Evolutionary conservation across 2,797 vertebrate genomes (phyloP), one percentile per base, ranked within the genome.

Genomic region (Eutrigla gurnardus): DNA sequence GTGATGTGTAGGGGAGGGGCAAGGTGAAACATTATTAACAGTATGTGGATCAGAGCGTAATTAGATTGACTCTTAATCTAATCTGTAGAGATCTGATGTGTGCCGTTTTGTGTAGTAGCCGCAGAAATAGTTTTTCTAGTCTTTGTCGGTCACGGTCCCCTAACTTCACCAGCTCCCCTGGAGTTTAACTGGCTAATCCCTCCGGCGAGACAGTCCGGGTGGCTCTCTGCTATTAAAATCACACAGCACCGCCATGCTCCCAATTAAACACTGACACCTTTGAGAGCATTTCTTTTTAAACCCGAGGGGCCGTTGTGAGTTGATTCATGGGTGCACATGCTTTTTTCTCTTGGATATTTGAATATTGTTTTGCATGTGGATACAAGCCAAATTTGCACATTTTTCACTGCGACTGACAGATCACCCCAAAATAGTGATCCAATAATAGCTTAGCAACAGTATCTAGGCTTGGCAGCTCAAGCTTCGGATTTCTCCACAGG

Each of bases 241-340:
- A 70, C 78, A 85, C 63, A 42, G 59, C 42, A 75, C 64, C 17
- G 7, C 55, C 83, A 61, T 0, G 11, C 67, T 80, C 53, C 84
- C 78, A 89, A 90, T 91, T 89, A 90, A 82, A 89, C 58, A 67
- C 14, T 0, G 69, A 76, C 65, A 77, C 65, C 36, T 62, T n/a
- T 25, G 70, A 1, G 68, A 71, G 12, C 7, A 1, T 25, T 71
- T 49, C 63, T 37, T 36, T 8, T 52, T 25, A 71, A 40, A 58
- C 7, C 47, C 80, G 49, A 69, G 65, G 18, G n/a, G 40, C 50
- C 10, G 33, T 52, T 82, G 66, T 65, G 53, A 80, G 49, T 67
- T 72, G 65, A 73, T 43, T 6, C n/a, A 69, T 35, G 37, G 74
- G 43, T 62, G 17, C 8, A 52, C 64, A 49, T 49, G 32, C 15